Evolutionary conservation across 2,888 invertebrate genomes (phyloP), one percentile per base, ranked within the genome.

Genomic region (Pharmacophagus antenor): DNA sequence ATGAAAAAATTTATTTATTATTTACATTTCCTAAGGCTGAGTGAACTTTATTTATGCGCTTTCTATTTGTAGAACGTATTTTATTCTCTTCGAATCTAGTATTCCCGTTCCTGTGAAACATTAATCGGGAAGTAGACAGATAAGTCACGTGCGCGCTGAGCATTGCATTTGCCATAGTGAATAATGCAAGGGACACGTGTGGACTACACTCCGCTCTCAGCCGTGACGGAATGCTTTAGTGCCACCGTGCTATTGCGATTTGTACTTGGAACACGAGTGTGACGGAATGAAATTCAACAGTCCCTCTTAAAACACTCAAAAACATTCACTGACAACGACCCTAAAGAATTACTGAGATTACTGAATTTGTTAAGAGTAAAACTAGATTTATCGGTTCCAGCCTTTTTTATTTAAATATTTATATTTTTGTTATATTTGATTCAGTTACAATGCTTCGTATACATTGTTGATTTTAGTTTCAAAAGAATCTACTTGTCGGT

Each of bases 101-200:
- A 74, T 81, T 80, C 84, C 78, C 77, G 73, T 72, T 67, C 68
- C 68, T 69, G 75, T 76, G 73, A 73, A 80, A 81, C 78, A 82
- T 82, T 80, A 76, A 80, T 75, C 74, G 72, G 67, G 69, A 67
- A 63, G 68, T 62, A 62, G 69, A 70, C 70, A 85, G 86, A 87
- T 86, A 85, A 85, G 87, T 82, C 86, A 85, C 84, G 85, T 73
- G 74, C 77, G 69, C 69, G 62, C 65, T 63, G 67, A 66, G 70
- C 70, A 74, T 78, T 85, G 85, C 85, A 85, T 84, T 85, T 83
- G 80, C 85, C 80, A 82, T 77, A 72, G 84, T 85, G 86, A 88
- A 86, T 88, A 86, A 88, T 87, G 84, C 84, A 87, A 71, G 71
- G 69, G 64, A 77, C 72, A 83, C 84, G 84, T 82, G 82, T 79